Base-by-base conservation (phyloP, 2,113 vertebrate genomes). In the Pyxicephalus adspersus region DNA sequence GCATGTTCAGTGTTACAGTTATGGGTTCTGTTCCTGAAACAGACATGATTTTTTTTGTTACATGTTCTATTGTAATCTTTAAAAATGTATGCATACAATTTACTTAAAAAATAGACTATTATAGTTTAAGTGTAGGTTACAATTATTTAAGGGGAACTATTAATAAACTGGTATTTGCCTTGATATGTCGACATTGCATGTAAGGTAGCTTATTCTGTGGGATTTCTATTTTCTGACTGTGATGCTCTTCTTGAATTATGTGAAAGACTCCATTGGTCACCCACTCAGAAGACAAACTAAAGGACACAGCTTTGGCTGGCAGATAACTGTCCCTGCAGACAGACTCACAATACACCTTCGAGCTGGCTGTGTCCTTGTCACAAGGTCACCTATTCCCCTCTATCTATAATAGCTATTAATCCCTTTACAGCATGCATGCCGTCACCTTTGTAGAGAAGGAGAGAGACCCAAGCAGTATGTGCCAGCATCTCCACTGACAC, bases 261-360 rank as follows among this genome's bases (percentile, higher is more conserved):
- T 31, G 28, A 28, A 52, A 34, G 63, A 55, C 45, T 66, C 25
- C 13, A 9, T 63, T 25, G 58, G 64, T 61, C 64, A 71, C 58
- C 57, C 57, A 51, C 25, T 80, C 20, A 17, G 57, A 57, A 64
- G 38, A 72, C 67, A 64, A 60, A 15, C 67, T 55, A 80, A 80
- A 80, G 78, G 78, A 80, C 78, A 80, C 38, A 64, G 78, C 67
- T 80, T 63, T 70, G 67, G 63, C 64, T 78, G 76, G 76, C 67
- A 71, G 57, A 70, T 64, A 72, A 72, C 67, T 63, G 67, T 80
- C 78, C 78, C 78, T 72, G 78, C 67, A 80, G 78, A 72, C 78
- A 31, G 55, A 29, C 67, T 64, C 55, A 80, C n/a, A 80, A 64
- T 80, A 80, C 78, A 80, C 78, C 78, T 80, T 71, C 58, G 60